phyloP scores from a whole-genome alignment of 1,140 invertebrate genomes.

The Heterodera schachtii region DNA sequence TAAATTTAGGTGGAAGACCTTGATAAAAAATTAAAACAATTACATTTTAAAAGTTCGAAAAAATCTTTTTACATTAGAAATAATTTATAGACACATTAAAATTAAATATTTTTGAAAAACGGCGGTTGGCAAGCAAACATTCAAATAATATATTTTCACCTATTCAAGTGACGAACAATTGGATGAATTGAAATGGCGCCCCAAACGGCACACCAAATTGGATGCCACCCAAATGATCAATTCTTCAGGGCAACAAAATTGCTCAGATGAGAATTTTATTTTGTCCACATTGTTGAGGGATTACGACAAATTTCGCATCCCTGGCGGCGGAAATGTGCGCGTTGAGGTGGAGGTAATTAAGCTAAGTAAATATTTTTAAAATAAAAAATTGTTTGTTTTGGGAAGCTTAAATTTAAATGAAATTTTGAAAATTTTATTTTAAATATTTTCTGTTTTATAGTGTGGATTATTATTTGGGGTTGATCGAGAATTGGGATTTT shows the following conservation, averaged over 20 bases:
- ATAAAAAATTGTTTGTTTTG: too few relatives aligned
- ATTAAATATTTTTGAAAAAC: too few relatives aligned
- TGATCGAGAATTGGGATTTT: too few relatives aligned
- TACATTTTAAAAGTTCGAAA: too few relatives aligned
- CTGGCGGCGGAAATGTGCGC: conserved; percentile 59
- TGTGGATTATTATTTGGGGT: too few relatives aligned
- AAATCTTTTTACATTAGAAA: too few relatives aligned
- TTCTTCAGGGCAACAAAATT: conserved; percentile 27
- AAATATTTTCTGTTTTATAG: too few relatives aligned
- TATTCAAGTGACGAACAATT: background rate
- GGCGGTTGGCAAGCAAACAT: too few relatives aligned
- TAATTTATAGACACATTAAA: too few relatives aligned
- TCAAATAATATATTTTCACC: background rate
- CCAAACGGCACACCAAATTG: background rate
- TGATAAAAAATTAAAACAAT: too few relatives aligned
- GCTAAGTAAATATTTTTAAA: background rate
- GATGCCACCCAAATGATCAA: conserved; percentile 1
- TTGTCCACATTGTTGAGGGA: conserved; percentile 45
- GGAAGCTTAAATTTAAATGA: background rate
- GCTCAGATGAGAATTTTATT: conserved; percentile 52
- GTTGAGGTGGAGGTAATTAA: conserved; percentile 60
- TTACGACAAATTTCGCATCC: conserved; percentile 60
- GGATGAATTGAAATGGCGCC: conserved; percentile 3
- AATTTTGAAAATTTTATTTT: background rate
- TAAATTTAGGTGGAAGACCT: too few relatives aligned